Evolutionary conservation across 2,888 invertebrate genomes (phyloP).

Genomic region (Nesidiocoris tenuis): DNA sequence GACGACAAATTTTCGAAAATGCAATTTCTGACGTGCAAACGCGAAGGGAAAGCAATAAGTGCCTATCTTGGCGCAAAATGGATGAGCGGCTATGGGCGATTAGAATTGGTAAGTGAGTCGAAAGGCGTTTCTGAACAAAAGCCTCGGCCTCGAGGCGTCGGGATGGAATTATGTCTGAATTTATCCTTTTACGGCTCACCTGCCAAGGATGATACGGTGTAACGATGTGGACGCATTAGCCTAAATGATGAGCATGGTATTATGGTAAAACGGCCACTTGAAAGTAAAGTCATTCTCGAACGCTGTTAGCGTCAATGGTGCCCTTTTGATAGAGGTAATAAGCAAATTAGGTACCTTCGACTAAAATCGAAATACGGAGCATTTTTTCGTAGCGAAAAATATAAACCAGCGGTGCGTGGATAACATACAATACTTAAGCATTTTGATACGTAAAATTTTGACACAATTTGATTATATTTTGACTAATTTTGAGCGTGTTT

Average conservation of each 20-base stretch:
- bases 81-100: neutral
- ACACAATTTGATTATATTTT: too few species aligned
- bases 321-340: too few species aligned
- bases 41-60: neutral
- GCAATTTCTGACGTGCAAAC: neutral
- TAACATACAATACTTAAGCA: too few species aligned
- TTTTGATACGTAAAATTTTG: too few species aligned
- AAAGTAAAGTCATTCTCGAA: too few species aligned
- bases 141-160: neutral
- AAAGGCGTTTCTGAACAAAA: neutral
- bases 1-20: neutral
- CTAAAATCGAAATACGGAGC: too few species aligned
- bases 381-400: too few species aligned
- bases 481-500: too few species aligned
- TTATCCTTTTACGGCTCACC: neutral
- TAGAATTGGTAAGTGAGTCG: neutral
- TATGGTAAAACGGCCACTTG: too few species aligned
- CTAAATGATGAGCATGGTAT: neutral
- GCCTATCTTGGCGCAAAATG: neutral
- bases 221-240: neutral
- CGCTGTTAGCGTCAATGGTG: too few species aligned
- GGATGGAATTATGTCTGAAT: neutral
- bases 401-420: too few species aligned
- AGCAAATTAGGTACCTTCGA: too few species aligned
- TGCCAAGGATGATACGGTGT: neutral